phyloP scores from a whole-genome alignment of 53 echinoderm and acorn worm genomes.

The Stichopus horrens region DNA sequence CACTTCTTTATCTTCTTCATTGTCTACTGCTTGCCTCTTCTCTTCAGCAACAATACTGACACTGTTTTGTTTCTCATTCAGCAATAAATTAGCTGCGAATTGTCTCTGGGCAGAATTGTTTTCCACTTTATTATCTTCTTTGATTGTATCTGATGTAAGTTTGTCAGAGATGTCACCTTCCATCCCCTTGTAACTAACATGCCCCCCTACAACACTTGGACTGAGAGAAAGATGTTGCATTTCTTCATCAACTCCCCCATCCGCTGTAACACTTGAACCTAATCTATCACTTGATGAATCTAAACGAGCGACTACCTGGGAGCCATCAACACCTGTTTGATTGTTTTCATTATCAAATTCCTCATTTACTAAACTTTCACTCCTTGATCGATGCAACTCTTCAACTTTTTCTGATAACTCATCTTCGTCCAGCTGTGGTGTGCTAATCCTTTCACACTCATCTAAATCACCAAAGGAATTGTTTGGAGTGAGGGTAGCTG shows the following conservation, averaged over 20 bases:
- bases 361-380: constrained; percentile 5
- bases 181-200: too few species aligned
- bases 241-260: not conserved
- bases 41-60: not conserved
- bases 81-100: not conserved
- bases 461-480: constrained; percentile 41
- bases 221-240: not conserved
- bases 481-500: constrained; percentile 28
- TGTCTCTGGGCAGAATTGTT: not conserved
- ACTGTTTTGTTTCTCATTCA: not conserved
- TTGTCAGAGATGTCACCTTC: too few species aligned
- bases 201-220: too few species aligned
- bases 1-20: constrained; percentile 23
- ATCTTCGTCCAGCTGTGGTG: constrained; percentile 45
- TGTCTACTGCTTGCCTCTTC: not conserved
- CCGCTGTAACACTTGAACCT: not conserved
- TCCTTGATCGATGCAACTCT: constrained; percentile 49
- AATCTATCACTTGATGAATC: not conserved
- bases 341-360: not conserved
- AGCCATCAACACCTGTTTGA: not conserved
- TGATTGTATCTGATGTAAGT: too few species aligned
- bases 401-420: constrained; percentile 52
- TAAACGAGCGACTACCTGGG: not conserved
- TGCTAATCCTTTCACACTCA: not conserved
- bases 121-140: not conserved